Evolutionary conservation across 2,113 vertebrate species (phyloP).

Genomic region (Antigone vipio): DNA sequence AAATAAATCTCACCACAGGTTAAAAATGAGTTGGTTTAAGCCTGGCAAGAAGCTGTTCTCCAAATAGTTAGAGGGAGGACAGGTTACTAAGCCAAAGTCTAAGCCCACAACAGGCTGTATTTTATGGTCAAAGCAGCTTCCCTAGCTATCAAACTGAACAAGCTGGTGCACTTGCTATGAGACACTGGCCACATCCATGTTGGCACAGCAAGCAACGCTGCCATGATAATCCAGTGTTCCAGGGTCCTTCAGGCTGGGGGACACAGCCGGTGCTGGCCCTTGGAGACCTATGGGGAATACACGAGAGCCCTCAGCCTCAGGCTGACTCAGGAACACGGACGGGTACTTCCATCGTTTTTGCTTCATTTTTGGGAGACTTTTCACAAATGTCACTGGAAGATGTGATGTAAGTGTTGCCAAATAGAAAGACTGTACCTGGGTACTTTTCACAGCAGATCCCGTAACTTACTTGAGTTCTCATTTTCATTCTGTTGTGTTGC

Average conservation of each 20-base stretch:
- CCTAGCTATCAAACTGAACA: neutral
- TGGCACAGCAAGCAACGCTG: rapidly evolving
- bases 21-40: neutral
- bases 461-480: neutral
- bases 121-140: neutral
- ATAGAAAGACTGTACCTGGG: neutral
- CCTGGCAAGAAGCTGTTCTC: neutral
- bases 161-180: neutral
- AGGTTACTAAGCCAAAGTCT: neutral
- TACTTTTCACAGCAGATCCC: neutral
- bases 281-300: neutral
- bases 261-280: neutral
- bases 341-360: neutral
- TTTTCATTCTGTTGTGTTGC: neutral
- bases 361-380: neutral
- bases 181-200: neutral
- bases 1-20: neutral
- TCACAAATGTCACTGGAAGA: neutral
- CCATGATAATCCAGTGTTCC: neutral
- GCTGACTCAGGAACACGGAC: neutral
- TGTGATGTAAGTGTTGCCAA: neutral
- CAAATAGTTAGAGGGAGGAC: neutral
- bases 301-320: neutral
- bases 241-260: neutral
- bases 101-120: neutral